These are phyloP conservation scores for Hemithea aestivaria DNA, from an alignment of 2,888 invertebrate genomes.

Conservation along the genomic window DNA sequence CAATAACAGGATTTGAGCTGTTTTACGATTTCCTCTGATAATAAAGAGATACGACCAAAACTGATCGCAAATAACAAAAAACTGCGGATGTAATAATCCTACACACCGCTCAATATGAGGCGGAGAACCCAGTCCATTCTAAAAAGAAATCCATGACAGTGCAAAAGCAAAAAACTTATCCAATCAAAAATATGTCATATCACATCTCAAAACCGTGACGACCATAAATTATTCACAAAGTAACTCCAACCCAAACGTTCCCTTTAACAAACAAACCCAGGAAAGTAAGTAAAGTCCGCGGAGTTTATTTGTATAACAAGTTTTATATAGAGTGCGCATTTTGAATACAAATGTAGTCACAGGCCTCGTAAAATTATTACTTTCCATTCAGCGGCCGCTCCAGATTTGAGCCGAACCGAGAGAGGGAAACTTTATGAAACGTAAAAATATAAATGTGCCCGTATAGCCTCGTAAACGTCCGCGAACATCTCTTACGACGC, in stretches of 20 bases:
- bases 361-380: constrained; percentile 29
- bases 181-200: too few species aligned
- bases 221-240: constrained; percentile 5
- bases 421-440: constrained; percentile 25
- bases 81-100: too few species aligned
- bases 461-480: constrained; percentile 21
- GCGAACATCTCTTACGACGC: constrained; percentile 20
- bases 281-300: constrained; percentile 2
- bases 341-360: constrained; percentile 24
- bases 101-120: too few species aligned
- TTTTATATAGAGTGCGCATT: constrained; percentile 21
- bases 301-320: constrained; percentile 21
- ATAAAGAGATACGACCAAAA: too few species aligned
- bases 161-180: too few species aligned
- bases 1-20: too few species aligned
- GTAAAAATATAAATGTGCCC: constrained; percentile 25
- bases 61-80: too few species aligned
- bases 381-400: constrained; percentile 25
- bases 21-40: too few species aligned
- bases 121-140: too few species aligned
- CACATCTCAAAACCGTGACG: too few species aligned
- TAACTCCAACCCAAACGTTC: constrained; percentile 3
- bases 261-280: constrained; percentile 9
- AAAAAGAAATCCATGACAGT: too few species aligned
- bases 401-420: constrained; percentile 8